Evolutionary conservation across 2,113 vertebrate species (phyloP).

Genomic region (Coreoperca whiteheadi): DNA sequence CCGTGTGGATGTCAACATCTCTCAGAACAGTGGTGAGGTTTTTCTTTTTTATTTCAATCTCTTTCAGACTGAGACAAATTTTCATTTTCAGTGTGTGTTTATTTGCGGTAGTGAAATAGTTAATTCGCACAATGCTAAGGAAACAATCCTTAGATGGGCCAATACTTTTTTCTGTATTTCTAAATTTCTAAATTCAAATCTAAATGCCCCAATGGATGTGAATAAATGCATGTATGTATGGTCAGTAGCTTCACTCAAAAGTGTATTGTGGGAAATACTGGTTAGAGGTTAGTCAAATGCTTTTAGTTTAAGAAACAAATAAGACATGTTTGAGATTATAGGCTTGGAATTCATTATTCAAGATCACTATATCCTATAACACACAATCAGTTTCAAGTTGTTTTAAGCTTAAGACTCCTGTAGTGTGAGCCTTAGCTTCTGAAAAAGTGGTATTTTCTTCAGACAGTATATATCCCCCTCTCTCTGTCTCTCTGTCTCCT

Average conservation of each 20-base stretch:
- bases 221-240: not conserved
- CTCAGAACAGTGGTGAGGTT: conserved; percentile 93
- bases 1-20: conserved; percentile 96
- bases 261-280: not conserved
- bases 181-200: no score
- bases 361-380: not conserved
- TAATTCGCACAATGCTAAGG: not conserved
- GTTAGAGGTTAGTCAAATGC: not conserved
- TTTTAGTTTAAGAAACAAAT: not conserved
- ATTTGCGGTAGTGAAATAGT: not conserved
- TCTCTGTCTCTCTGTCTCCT: not conserved
- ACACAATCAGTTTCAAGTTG: conserved; percentile 3
- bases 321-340: not conserved
- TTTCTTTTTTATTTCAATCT: not conserved
- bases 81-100: not conserved
- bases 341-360: not conserved
- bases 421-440: no score
- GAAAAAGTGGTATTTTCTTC: no score
- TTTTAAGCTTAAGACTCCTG: no score
- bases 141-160: not conserved
- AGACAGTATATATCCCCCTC: not conserved
- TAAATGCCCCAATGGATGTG: not conserved
- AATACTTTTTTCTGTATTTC: not conserved
- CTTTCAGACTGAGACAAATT: not conserved
- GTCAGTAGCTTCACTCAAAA: not conserved